Base-by-base conservation (phyloP, 1,140 invertebrate species). In the Aradophagus sp. region DNA sequence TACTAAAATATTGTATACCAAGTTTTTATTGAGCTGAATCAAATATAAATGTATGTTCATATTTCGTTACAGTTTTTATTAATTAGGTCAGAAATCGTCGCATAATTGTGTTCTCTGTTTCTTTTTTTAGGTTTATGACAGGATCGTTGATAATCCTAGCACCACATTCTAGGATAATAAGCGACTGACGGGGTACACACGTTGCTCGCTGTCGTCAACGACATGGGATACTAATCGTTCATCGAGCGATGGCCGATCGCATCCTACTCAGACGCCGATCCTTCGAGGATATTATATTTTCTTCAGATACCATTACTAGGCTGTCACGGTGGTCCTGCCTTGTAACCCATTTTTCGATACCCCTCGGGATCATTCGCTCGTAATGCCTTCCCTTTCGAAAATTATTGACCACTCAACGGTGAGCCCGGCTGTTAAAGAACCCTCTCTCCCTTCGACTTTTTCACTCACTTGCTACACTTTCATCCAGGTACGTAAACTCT, bases 321-420 rank as follows among this genome's bases (percentile, higher is more conserved):
- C 80, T 62, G 68, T 75, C 81, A 78, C 74, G 84, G 84, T 85
- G 84, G 84, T 85, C 84, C 80, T 83, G 75, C 78, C 77, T 78
- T 50, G 73, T 74, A 70, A 42, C 69, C 39, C 62, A 61, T 69
- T 73, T 69, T 69, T 68, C 71, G 77, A 77, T 79, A 79, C 62
- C 74, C 75, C 76, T 76, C 53, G 70, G 73, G 82, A 81, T 84
- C 84, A 83, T 68, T 84, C 61, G 82, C 73, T 85, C 78, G 82
- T 83, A 84, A 84, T 86, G 83, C 83, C 84, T 83, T 82, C 81
- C 79, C 80, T 82, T 80, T 79, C 77, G 79, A 76, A 73, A 76
- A 81, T 82, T 80, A 80, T 81, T 83, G 79, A 80, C 77, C 80
- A 79, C 59, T 79, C 76, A 80, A 83, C 80, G 62, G 69, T 77